Conservation (phyloP, 64 coral and sea anemone genomes). For the Exaiptasia diaphana region DNA sequence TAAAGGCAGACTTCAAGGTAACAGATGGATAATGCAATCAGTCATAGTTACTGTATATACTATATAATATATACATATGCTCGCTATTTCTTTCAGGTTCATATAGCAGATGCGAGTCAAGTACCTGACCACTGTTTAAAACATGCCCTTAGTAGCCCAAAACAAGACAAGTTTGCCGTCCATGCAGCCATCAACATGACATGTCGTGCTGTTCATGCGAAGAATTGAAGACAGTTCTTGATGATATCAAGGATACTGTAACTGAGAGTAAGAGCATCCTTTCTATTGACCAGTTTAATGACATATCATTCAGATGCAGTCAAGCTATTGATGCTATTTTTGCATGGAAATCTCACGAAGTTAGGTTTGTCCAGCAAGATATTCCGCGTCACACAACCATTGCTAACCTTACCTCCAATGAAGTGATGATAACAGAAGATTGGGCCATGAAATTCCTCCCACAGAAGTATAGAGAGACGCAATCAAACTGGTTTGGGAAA, state of each 20-base stretch:
- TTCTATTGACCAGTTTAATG: not conserved
- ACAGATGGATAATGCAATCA: too few relatives aligned
- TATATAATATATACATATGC: too few relatives aligned
- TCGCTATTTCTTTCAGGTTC: not conserved
- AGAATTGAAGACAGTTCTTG: not conserved
- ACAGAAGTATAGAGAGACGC: conserved; percentile 5
- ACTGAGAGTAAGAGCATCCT: not conserved
- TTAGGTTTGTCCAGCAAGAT: too few relatives aligned
- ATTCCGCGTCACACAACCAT: not conserved
- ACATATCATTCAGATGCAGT: not conserved
- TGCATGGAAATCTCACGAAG: not conserved
- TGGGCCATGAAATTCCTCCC: too few relatives aligned
- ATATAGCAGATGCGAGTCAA: not conserved
- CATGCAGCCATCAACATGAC: not conserved
- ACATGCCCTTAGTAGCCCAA: not conserved
- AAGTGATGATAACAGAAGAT: not conserved
- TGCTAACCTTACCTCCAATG: not conserved
- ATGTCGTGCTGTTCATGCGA: not conserved
- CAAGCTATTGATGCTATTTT: not conserved
- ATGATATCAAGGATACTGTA: not conserved
- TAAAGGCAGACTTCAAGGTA: conserved; percentile 8
- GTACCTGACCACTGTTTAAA: not conserved
- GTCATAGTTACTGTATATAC: too few relatives aligned
- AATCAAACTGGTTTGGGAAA: too few relatives aligned
- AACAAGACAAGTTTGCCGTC: not conserved